Evolutionary conservation across 2,888 invertebrate species (phyloP), one percentile per base, ranked within the genome.

Genomic region (Plebejus anna): DNA sequence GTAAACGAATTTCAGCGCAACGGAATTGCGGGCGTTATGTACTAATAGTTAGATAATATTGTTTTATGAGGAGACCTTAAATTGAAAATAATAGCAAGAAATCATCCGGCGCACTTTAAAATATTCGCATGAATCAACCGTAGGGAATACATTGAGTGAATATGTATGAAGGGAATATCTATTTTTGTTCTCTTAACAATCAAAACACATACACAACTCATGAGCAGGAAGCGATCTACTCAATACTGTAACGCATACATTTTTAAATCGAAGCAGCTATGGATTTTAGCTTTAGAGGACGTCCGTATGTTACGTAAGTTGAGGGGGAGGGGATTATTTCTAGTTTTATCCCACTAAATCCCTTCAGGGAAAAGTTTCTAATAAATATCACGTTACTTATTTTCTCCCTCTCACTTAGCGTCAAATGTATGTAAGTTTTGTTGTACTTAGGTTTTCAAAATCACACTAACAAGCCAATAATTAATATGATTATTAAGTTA

Each of bases 81-180:
- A 61, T 28, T 61, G 61, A 77, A 75, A 75, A 38, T 59, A 71
- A 32, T n/a, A 75, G 22, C 59, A 72, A 71, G 16, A 77, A 77
- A 70, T 22, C 59, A 76, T 76, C 72, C 78, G 77, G 76, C 36
- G n/a, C 16, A 70, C 59, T 42, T 77, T 78, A 75, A 66, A 66
- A 55, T 75, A 78, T 76, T 76, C 76, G 75, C 71, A 71, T 78
- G 77, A 78, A 77, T 78, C 76, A 78, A 78, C 77, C 77, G 76
- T 77, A 75, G 76, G 66, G 77, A 77, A 76, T 76, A 76, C 47
- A 47, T 57, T 70, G 38, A 70, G 59, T 76, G 70, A 70, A 72
- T 75, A 70, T 70, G 57, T 75, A 73, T 73, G 73, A 73, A 73
- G 13, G 16, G 76, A 70, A 77, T 66, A 66, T 75, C 71, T 75